A percentile compares a stretch with the other conserved stretches of the same genome.
phyloP scores from a whole-genome alignment of 1,140 invertebrate genomes.

The Drosophila navojoa region DNA sequence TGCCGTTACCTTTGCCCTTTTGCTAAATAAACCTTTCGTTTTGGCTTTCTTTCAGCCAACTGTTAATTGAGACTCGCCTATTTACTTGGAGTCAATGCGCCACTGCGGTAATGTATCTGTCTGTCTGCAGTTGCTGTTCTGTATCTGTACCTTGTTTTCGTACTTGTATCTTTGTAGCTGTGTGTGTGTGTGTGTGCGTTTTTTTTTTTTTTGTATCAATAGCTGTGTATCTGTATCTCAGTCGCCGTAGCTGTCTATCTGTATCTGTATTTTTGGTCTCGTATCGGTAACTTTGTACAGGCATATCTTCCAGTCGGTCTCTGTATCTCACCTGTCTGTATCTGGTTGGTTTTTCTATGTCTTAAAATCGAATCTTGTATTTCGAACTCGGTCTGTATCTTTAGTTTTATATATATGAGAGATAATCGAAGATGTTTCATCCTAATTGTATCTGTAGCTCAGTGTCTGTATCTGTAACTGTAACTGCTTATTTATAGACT shows the following conservation, averaged over 20 bases:
- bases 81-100: too few relatives aligned
- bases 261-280: background rate
- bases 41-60: too few relatives aligned
- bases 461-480: background rate
- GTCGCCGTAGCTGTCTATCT: background rate
- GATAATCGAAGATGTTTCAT: background rate
- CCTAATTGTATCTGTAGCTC: background rate
- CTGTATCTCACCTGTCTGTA: too few relatives aligned
- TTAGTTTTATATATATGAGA: too few relatives aligned
- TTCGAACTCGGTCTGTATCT: too few relatives aligned
- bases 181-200: background rate
- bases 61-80: too few relatives aligned
- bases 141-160: too few relatives aligned
- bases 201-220: background rate
- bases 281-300: background rate
- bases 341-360: too few relatives aligned
- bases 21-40: background rate
- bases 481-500: background rate
- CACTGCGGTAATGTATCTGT: too few relatives aligned
- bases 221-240: background rate
- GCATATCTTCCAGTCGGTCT: too few relatives aligned
- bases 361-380: too few relatives aligned
- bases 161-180: background rate
- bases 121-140: too few relatives aligned
- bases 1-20: background rate